These are phyloP conservation scores for Chaetogeoica ovagalla DNA, from an alignment of 2,888 invertebrate species.

Conservation along the genomic window DNA sequence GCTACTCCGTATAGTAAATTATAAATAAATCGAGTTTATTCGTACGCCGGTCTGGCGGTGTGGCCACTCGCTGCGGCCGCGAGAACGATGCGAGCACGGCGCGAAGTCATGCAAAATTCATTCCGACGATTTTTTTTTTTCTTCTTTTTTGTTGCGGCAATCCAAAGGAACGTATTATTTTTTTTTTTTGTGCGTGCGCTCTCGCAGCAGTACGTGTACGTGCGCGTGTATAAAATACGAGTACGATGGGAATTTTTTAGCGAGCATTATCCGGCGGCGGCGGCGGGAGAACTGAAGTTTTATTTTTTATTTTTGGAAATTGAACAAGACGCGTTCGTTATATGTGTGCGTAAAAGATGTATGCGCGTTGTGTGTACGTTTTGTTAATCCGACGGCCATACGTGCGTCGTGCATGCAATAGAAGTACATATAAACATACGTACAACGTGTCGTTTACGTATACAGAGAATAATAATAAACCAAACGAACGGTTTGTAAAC, in stretches of 20 bases:
- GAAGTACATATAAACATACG: too few species aligned
- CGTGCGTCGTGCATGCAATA: too few species aligned
- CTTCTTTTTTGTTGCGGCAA: background rate
- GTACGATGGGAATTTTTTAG: constrained; percentile 45
- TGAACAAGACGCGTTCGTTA: constrained; percentile 24
- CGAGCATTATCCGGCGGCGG: background rate
- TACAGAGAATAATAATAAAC: too few species aligned
- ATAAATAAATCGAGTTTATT: constrained; percentile 49
- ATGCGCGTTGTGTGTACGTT: too few species aligned
- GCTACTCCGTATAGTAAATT: constrained; percentile 6
- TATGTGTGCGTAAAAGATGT: background rate
- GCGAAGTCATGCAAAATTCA: constrained; percentile 45
- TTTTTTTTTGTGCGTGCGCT: too few species aligned
- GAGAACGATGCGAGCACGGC: background rate
- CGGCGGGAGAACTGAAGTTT: background rate
- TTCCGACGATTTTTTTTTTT: background rate
- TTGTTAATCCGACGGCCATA: too few species aligned
- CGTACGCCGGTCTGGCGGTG: constrained; percentile 23
- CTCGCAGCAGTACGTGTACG: background rate
- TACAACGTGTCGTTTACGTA: too few species aligned
- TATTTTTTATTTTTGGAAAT: background rate
- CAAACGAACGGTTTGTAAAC: too few species aligned
- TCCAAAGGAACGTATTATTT: background rate
- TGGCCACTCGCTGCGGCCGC: background rate
- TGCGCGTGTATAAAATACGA: constrained; percentile 19